Conservation (phyloP, 2,113 vertebrate genomes). For the Corynorhinus townsendii region DNA sequence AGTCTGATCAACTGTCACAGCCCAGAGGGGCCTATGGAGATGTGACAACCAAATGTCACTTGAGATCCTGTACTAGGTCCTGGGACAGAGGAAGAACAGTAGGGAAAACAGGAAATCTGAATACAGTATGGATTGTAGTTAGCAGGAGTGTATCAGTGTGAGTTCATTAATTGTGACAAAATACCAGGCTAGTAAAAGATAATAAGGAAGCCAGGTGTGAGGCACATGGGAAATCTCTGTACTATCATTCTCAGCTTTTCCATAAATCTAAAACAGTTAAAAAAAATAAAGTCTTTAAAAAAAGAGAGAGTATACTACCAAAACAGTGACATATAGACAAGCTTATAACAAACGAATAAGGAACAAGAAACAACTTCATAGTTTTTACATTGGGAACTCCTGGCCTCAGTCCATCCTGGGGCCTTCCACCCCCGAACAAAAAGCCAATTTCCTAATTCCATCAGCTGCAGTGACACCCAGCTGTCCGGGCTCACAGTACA, state of each 20-base stretch:
- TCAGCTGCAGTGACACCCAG: rapidly evolving
- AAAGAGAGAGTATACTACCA: neutral
- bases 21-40: neutral
- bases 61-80: neutral
- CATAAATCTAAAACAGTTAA: neutral
- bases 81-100: neutral
- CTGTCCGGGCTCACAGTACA: neutral
- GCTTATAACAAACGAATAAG: rapidly evolving
- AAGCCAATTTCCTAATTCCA: neutral
- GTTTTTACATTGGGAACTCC: rapidly evolving
- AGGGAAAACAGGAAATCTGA: neutral
- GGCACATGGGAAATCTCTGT: neutral
- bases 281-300: neutral
- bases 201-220: neutral
- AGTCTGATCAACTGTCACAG: neutral
- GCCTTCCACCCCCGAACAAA: neutral
- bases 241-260: neutral
- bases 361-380: no score
- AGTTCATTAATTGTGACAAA: neutral
- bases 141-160: rapidly evolving
- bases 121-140: neutral
- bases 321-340: neutral
- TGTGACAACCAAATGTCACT: rapidly evolving
- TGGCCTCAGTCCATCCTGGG: rapidly evolving
- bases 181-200: neutral